Evolutionary conservation across 2,888 invertebrate genomes (phyloP), one percentile per base, ranked within the genome.

Genomic region (Myathropa florea): DNA sequence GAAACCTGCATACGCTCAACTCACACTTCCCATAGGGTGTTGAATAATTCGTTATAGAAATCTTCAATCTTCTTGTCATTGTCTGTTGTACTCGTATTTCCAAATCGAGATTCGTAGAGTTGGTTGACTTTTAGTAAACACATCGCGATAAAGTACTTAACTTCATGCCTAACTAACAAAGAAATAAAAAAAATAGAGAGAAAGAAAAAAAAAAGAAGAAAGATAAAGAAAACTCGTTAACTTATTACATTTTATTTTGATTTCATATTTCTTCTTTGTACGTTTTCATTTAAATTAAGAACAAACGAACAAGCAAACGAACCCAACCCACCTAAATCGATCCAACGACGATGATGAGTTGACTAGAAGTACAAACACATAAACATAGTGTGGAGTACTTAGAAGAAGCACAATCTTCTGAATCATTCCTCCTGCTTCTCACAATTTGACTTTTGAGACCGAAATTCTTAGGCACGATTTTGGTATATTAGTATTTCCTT

Each of bases 241-340:
- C 80, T 82, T 82, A 73, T 82, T 86, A 73, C 68, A 70, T 78
- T 77, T 77, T 86, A 78, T 86, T 82, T 86, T 86, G 73, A 78
- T 86, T 86, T 82, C 78, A 82, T 78, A 78, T 73, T 75, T 78
- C 46, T 86, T 70, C 64, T 81, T 84, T 77, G 85, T 81, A 81
- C 84, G 68, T 68, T 83, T 85, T 86, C 73, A 85, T 85, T 81
- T 77, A 86, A 82, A 86, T 82, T 78, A 82, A 82, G 85, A 82
- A 86, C 85, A 70, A 68, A 24, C 81, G 68, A 75, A 39, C 63
- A 53, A 73, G 59, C 68, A 80, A 73, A 81, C 73, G 73, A 70
- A 78, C 85, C 85, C 85, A 86, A 82, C 85, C 85, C 85, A 86
- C 78, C 82, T 81, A 82, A 86, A 86, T 86, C 82, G 85, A 86